Conservation (phyloP, 1,140 invertebrate genomes). For the Drosophila paulistorum region DNA sequence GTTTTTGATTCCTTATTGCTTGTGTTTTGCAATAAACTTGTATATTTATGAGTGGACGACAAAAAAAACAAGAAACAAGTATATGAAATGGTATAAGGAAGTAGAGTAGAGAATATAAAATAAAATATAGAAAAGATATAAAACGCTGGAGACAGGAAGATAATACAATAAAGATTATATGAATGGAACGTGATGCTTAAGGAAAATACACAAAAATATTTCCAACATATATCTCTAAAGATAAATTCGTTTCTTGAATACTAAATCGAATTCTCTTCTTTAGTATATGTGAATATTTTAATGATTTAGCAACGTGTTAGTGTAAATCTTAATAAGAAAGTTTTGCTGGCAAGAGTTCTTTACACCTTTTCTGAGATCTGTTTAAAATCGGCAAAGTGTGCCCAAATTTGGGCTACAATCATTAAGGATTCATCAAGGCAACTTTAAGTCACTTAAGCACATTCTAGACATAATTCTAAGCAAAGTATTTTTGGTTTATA, state of each 20-base stretch:
- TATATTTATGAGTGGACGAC: constrained; percentile 58
- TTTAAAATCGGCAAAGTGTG: no score
- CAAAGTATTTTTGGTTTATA: no score
- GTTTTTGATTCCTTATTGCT: constrained; percentile 9
- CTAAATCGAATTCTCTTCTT: neutral
- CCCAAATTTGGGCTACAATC: no score
- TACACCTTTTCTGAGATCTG: no score
- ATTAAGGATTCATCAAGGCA: no score
- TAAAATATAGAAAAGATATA: neutral
- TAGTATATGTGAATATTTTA: no score
- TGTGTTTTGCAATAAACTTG: constrained; percentile 72
- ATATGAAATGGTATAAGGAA: constrained; percentile 22
- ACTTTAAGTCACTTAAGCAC: no score
- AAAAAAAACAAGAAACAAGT: constrained; percentile 25
- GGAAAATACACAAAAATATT: neutral
- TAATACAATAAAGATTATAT: constrained; percentile 14
- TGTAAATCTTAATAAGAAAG: no score
- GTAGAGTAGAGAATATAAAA: constrained; percentile 16
- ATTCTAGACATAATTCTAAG: no score
- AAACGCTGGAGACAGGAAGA: neutral
- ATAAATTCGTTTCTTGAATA: neutral
- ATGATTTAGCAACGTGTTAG: no score
- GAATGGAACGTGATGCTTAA: neutral
- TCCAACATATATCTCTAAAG: neutral
- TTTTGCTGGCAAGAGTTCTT: no score